These are phyloP conservation scores for Trachemys scripta DNA, from an alignment of 2,113 vertebrate species.

Conservation along the genomic window DNA sequence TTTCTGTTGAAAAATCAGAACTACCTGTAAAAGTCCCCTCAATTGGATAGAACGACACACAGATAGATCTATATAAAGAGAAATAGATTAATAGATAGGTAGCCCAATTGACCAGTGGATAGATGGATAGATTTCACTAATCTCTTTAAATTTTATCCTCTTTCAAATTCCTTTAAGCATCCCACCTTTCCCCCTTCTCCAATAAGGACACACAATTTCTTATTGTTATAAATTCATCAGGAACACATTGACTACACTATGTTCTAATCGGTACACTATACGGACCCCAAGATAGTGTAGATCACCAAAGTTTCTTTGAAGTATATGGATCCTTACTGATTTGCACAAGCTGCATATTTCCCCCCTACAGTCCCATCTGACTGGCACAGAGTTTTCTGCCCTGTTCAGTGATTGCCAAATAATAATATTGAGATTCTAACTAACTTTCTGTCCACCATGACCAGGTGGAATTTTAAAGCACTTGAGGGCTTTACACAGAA, in stretches of 20 bases:
- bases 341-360: neutral
- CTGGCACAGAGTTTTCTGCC: neutral
- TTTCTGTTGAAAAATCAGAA: too few relatives aligned
- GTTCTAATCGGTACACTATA: neutral
- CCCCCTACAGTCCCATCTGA: neutral
- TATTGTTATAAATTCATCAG: neutral
- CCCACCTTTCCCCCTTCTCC: neutral
- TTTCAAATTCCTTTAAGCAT: neutral
- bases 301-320: neutral
- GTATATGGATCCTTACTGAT: neutral
- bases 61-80: too few relatives aligned
- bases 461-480: too few relatives aligned
- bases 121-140: too few relatives aligned
- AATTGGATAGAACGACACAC: too few relatives aligned
- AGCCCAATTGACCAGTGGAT: too few relatives aligned
- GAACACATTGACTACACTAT: neutral
- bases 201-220: neutral
- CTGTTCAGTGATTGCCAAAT: neutral
- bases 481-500: neutral
- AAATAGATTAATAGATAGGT: too few relatives aligned
- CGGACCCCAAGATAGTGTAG: neutral
- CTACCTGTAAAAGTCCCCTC: too few relatives aligned
- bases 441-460: too few relatives aligned
- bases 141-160: too few relatives aligned
- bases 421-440: too few relatives aligned